Conservation (phyloP, 2,113 vertebrate species). For the Centropus unirufus region DNA sequence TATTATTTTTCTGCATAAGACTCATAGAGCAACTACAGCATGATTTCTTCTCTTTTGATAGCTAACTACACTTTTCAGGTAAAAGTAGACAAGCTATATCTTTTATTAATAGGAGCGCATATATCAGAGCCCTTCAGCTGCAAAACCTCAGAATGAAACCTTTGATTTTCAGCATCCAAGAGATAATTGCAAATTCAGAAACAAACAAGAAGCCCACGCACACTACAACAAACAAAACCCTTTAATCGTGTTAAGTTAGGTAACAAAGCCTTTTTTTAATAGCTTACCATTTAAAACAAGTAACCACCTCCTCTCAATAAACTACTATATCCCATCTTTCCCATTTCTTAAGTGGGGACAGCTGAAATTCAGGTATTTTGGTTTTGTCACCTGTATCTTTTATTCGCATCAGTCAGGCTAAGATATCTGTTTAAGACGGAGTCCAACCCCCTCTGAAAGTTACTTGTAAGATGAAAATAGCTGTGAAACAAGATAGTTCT, state of each 20-base stretch:
- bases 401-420: not conserved
- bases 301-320: rapidly evolving
- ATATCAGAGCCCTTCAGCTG: not conserved
- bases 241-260: no score
- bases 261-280: not conserved
- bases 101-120: not conserved
- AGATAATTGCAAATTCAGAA: not conserved
- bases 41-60: not conserved
- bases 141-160: not conserved
- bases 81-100: not conserved
- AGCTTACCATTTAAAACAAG: not conserved
- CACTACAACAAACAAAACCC: no score
- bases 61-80: not conserved
- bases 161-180: not conserved
- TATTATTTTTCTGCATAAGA: not conserved
- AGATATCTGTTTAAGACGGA: not conserved
- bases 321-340: no score
- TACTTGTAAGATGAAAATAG: rapidly evolving
- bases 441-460: rapidly evolving
- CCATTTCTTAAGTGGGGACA: not conserved
- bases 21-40: not conserved
- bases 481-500: rapidly evolving
- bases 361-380: not conserved
- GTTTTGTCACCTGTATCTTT: not conserved
- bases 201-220: not conserved